Conservation (phyloP, 2,888 invertebrate genomes). For the Lymantria monacha region DNA sequence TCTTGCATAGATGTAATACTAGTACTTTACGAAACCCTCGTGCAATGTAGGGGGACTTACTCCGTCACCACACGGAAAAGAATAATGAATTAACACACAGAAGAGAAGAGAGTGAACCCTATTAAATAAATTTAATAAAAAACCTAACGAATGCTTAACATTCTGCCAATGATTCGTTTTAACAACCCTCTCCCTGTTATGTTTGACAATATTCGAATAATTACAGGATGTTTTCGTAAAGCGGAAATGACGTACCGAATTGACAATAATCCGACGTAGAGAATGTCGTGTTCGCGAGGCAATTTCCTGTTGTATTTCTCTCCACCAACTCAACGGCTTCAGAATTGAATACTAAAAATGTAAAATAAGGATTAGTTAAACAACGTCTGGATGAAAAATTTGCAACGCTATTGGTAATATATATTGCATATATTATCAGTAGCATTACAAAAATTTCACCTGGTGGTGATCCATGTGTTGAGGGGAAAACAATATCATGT, state of each 20-base stretch:
- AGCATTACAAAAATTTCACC: no score
- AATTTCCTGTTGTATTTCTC: constrained; percentile 65
- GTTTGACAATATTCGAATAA: constrained; percentile 69
- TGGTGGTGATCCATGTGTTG: no score
- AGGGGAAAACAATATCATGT: no score
- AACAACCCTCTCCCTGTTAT: constrained; percentile 51
- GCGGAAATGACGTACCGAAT: constrained; percentile 72
- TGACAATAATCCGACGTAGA: constrained; percentile 67
- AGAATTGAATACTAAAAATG: constrained; percentile 35
- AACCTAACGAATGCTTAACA: constrained; percentile 29
- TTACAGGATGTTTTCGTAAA: constrained; percentile 67
- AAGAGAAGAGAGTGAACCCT: neutral
- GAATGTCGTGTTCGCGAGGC: constrained; percentile 63
- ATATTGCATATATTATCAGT: no score
- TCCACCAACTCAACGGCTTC: constrained; percentile 41
- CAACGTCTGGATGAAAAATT: constrained; percentile 5
- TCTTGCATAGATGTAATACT: no score
- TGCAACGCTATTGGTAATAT: no score
- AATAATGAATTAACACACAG: no score
- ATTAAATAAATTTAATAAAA: constrained; percentile 20
- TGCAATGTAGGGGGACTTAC: no score
- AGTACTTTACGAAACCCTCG: no score
- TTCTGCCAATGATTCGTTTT: constrained; percentile 48
- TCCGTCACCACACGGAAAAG: no score
- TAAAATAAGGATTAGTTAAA: constrained; percentile 33